Base-by-base conservation (phyloP, 2,888 invertebrate genomes). In the Oligia strigilis region DNA sequence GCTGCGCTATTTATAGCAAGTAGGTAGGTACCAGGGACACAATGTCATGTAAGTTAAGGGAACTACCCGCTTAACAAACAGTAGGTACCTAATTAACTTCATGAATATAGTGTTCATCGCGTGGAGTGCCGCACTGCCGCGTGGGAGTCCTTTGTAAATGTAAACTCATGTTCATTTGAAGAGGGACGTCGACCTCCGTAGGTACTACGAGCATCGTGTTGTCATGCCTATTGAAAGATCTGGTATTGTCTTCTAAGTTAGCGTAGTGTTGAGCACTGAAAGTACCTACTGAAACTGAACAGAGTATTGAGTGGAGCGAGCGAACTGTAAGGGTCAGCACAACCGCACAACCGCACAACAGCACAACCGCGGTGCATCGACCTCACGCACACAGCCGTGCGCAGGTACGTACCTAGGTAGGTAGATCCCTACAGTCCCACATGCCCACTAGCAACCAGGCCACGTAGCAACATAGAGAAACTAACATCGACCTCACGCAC, bases 291-390 rank as follows among this genome's bases (percentile, higher is more conserved):
- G 62, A 60, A 52, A 43, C 43, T 8, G 46, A 46, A 46, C 40
- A 43, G 52, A 64, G 43, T 72, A 13, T 40, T 13, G 78, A 69
- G 70, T 76, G 74, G 46, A 69, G 75, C 65, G 71, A 60, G 64
- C 74, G 4, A 40, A n/a, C n/a, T n/a, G 72, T 79, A 29, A 29
- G 29, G 29, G 29, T 29, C 29, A 29, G 29, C 75, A 67, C 82
- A 67, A 77, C 9, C 46, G 14, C 70, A 67, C 82, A 67, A 77
- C 9, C 46, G 14, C 70, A n/a, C n/a, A n/a, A n/a, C n/a, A n/a
- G n/a, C 75, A 67, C 82, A 67, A 77, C 9, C 46, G 14, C 70
- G 72, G 87, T 52, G 72, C 87, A 66, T 72, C 72, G 87, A 84
- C 81, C 86, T 52, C 74, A n/a, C 74, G 62, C 77, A 65, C 75